Percentiles rank a stretch among this genome's conserved stretches.
Evolutionary conservation across 1,140 invertebrate genomes (phyloP).

Genomic region (Alviniconcha marisindica): DNA sequence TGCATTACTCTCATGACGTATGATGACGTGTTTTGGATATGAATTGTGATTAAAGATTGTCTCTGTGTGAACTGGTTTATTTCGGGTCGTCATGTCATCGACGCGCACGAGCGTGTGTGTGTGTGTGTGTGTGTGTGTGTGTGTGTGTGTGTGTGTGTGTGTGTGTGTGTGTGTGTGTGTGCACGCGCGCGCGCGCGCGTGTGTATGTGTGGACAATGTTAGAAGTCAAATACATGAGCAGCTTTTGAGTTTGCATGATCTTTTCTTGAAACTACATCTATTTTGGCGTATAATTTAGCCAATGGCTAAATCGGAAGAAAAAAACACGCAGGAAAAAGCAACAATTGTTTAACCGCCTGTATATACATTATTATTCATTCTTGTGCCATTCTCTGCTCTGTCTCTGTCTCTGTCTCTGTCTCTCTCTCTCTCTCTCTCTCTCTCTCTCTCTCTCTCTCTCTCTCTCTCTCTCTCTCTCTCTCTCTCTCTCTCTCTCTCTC

Average conservation of each 20-base stretch:
- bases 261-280: neutral
- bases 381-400: neutral
- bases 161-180: conserved; percentile 25
- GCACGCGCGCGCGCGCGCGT: neutral
- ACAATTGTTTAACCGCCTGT: no score
- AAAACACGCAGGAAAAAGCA: no score
- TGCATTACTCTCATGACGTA: no score
- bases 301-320: no score
- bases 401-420: neutral
- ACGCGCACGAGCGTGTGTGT: neutral
- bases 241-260: neutral
- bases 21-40: neutral
- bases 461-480: neutral
- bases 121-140: neutral
- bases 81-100: neutral
- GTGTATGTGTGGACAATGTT: neutral
- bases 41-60: neutral
- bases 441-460: neutral
- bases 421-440: neutral
- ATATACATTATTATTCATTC: neutral
- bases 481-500: neutral
- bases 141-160: conserved; percentile 22
- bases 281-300: no score
- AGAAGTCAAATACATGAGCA: no score
- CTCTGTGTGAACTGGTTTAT: neutral